Conservation (phyloP, 2,797 vertebrate genomes). For the Eulemur rubriventer region DNA sequence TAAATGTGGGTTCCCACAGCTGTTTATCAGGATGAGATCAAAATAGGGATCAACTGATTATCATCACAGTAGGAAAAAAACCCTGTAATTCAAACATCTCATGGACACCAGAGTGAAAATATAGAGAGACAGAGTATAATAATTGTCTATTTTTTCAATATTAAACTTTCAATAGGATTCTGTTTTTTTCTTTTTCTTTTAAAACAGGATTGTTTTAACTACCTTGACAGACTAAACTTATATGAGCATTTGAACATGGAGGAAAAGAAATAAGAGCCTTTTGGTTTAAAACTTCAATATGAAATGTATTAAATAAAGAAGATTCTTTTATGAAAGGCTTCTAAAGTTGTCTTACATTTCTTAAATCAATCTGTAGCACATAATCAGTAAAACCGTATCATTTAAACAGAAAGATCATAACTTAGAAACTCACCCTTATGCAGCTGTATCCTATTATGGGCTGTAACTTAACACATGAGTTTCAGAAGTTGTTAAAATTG, state of each 20-base stretch:
- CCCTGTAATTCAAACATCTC: constrained; percentile 53
- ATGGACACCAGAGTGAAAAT: constrained; percentile 21
- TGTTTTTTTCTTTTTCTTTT: constrained; percentile 43
- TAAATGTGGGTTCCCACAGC: constrained; percentile 51
- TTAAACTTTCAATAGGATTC: constrained; percentile 54
- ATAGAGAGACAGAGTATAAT: neutral
- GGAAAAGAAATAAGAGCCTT: constrained; percentile 74
- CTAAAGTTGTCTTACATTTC: constrained; percentile 85
- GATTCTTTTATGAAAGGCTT: constrained; percentile 83
- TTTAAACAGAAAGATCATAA: constrained; percentile 85
- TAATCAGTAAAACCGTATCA: constrained; percentile 85
- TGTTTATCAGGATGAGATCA: constrained; percentile 43
- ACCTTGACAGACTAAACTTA: constrained; percentile 70
- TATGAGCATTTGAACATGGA: constrained; percentile 61
- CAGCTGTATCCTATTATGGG: constrained; percentile 84
- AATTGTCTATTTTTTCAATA: constrained; percentile 54
- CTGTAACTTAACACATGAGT: constrained; percentile 84
- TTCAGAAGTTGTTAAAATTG: constrained; percentile 83
- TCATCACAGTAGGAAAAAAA: neutral
- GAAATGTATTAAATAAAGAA: constrained; percentile 82
- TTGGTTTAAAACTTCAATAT: constrained; percentile 80
- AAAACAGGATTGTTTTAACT: constrained; percentile 74
- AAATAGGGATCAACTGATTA: constrained; percentile 64
- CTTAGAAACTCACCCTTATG: constrained; percentile 79
- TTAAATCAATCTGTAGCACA: constrained; percentile 86